These are phyloP conservation scores for Rynchops niger DNA, from an alignment of 2,113 vertebrate genomes.

Conservation along the genomic window DNA sequence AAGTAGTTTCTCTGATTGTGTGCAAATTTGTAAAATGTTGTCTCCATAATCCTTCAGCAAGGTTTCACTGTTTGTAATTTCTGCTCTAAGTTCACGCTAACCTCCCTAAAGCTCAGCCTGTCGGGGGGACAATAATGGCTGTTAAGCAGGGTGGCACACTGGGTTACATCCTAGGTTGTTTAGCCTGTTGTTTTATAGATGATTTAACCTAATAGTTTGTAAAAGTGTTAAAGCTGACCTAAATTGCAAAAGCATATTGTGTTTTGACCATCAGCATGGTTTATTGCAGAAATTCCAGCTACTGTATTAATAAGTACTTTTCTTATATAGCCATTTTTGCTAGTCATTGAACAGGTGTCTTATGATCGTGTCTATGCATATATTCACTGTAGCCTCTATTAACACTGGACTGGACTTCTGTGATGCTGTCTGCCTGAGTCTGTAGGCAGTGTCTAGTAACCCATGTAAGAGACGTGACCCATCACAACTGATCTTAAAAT, in stretches of 20 bases:
- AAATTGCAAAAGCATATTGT: constrained; percentile 12
- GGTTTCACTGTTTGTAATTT: not conserved
- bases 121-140: not conserved
- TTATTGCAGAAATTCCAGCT: not conserved
- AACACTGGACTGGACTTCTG: not conserved
- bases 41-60: constrained; percentile 4
- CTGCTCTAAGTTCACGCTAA: constrained; percentile 34
- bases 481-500: not conserved
- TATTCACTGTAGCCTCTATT: not conserved
- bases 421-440: not conserved
- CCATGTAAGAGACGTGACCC: not conserved
- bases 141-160: not conserved
- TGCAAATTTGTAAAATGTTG: not conserved
- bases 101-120: constrained; percentile 34
- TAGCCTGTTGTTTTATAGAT: constrained; percentile 26
- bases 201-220: constrained; percentile 9
- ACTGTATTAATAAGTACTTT: not conserved
- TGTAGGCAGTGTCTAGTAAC: not conserved
- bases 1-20: not conserved
- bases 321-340: not conserved
- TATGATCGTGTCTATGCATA: not conserved
- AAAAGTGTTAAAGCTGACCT: constrained; percentile 26
- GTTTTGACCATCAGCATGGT: not conserved
- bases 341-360: not conserved
- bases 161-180: not conserved